A percentile compares a stretch with the other conserved stretches of the same genome.
Conservation (phyloP, 2,113 vertebrate genomes). For the Elephas maximus region DNA sequence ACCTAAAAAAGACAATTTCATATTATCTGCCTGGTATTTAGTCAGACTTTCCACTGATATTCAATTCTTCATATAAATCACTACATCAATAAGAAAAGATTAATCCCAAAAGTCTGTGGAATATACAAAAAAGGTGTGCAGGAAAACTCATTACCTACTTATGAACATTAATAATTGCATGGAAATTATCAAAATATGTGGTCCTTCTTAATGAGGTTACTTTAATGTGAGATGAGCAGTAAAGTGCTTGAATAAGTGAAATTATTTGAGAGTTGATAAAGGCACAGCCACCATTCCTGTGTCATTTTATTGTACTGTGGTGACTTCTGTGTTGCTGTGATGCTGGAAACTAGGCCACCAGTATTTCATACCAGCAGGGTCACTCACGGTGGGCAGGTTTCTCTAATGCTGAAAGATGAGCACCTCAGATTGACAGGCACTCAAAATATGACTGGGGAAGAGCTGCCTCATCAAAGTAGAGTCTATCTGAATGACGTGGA, state of each 20-base stretch:
- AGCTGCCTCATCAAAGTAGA: too few species aligned
- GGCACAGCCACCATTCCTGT: neutral
- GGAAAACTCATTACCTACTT: neutral
- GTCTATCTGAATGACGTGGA: too few species aligned
- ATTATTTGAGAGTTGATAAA: neutral
- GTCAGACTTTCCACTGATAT: slow-evolving; percentile 69
- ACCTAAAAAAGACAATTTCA: neutral
- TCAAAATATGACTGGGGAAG: too few species aligned
- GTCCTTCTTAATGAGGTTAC: neutral
- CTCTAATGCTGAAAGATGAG: too few species aligned
- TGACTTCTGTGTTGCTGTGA: too few species aligned
- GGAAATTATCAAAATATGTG: neutral
- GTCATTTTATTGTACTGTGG: too few species aligned
- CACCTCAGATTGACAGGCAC: too few species aligned
- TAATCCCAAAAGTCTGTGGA: slow-evolving; percentile 57
- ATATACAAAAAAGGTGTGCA: slow-evolving; percentile 23
- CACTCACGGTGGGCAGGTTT: too few species aligned
- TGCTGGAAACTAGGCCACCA: too few species aligned
- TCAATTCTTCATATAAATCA: slow-evolving; percentile 67
- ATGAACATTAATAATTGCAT: neutral
- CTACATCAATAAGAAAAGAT: slow-evolving; percentile 20
- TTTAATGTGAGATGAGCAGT: neutral
- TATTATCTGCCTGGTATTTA: slow-evolving; percentile 48
- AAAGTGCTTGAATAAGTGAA: neutral
- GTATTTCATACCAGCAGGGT: too few species aligned